Conservation (phyloP, 2,113 vertebrate genomes). For the Theropithecus gelada region DNA sequence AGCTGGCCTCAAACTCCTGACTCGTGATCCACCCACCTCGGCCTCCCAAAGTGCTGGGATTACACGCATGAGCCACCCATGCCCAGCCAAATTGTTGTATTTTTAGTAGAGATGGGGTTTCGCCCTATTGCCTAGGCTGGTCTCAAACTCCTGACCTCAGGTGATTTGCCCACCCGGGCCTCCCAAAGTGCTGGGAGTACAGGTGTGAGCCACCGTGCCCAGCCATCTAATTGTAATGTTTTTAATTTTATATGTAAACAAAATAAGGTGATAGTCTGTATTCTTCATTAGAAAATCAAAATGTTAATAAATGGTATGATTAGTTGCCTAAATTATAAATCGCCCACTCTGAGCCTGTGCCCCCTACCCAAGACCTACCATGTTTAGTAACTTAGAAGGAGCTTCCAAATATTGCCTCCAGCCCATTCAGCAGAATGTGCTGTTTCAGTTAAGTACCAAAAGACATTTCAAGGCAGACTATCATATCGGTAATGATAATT, state of each 20-base stretch:
- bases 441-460: not conserved
- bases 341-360: not conserved
- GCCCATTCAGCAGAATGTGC: not conserved
- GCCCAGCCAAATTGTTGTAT: too few relatives aligned
- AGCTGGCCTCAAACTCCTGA: too few relatives aligned
- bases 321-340: slow-evolving; percentile 23
- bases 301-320: not conserved
- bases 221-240: not conserved
- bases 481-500: slow-evolving; percentile 2
- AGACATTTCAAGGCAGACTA: not conserved
- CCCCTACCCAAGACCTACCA: not conserved
- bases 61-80: too few relatives aligned
- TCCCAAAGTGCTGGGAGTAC: too few relatives aligned
- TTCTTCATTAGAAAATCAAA: slow-evolving; percentile 46
- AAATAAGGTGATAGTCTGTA: not conserved
- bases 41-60: too few relatives aligned
- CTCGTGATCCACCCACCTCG: too few relatives aligned
- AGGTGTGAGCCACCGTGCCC: too few relatives aligned
- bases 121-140: too few relatives aligned
- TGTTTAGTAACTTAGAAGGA: not conserved
- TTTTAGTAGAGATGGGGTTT: too few relatives aligned
- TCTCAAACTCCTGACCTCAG: too few relatives aligned
- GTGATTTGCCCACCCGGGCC: too few relatives aligned
- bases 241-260: not conserved
- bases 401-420: not conserved